Conservation (phyloP, 2,113 vertebrate species). For the Ochotona princeps region DNA sequence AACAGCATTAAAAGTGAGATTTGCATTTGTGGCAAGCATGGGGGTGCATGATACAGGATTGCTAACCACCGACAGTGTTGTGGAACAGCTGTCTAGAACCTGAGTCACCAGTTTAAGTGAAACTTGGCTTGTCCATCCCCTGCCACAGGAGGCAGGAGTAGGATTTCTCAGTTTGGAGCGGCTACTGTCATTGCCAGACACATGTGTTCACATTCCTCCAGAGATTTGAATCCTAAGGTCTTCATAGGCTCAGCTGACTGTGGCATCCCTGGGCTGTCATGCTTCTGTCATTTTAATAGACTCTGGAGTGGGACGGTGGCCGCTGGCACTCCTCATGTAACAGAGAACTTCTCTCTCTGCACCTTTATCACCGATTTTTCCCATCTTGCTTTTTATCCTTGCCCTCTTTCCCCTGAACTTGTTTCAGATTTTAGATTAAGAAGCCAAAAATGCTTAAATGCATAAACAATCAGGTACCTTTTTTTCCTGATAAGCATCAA, state of each 20-base stretch:
- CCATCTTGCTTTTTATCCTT: background rate
- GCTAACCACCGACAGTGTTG: background rate
- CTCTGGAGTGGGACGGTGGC: background rate
- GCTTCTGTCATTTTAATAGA: background rate
- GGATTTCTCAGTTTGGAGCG: constrained; percentile 21
- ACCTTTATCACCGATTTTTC: background rate
- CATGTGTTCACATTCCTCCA: background rate
- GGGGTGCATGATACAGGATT: background rate
- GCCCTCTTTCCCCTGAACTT: background rate
- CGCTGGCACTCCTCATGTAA: background rate
- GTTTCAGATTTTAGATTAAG: background rate
- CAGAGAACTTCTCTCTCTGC: background rate
- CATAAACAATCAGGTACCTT: background rate
- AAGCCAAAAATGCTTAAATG: background rate
- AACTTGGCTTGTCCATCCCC: background rate
- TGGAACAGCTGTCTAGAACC: background rate
- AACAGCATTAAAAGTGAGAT: too few species aligned
- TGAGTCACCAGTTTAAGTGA: background rate
- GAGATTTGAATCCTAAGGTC: background rate
- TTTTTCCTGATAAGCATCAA: background rate
- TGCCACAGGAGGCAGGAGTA: background rate
- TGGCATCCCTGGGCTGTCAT: background rate
- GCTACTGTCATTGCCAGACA: background rate
- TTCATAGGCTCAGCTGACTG: background rate
- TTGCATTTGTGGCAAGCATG: background rate